phyloP scores from a whole-genome alignment of 2,888 invertebrate species.

The Netelia virgata region DNA sequence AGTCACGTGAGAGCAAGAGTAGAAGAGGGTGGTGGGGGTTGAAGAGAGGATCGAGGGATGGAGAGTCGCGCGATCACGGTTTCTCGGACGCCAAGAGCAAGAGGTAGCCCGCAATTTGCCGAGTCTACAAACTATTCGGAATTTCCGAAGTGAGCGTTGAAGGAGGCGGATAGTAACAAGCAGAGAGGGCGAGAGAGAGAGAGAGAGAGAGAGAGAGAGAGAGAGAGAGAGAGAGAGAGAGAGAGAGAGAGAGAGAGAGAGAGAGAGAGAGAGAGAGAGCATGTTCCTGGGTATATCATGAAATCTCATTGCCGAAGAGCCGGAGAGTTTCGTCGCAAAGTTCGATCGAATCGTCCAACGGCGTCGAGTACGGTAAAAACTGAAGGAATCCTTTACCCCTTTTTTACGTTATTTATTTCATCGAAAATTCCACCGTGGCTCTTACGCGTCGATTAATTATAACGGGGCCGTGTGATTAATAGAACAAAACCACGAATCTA shows the following conservation, averaged over 20 bases:
- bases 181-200: conserved; percentile 5
- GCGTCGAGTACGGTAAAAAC: conserved; percentile 16
- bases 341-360: conserved; percentile 20
- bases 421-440: conserved; percentile 23
- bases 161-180: neutral
- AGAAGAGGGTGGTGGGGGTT: neutral
- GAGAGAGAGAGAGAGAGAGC: conserved; percentile 14
- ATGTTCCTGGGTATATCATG: conserved; percentile 39
- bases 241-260: conserved; percentile 17
- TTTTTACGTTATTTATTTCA: neutral
- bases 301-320: conserved; percentile 37
- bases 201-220: conserved; percentile 9
- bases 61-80: neutral
- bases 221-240: conserved; percentile 17
- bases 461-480: conserved; percentile 43
- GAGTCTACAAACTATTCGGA: conserved; percentile 76
- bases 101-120: conserved; percentile 73
- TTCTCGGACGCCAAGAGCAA: conserved; percentile 29
- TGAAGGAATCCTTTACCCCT: neutral
- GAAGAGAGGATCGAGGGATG: neutral
- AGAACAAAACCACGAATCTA: neutral
- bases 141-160: conserved; percentile 48
- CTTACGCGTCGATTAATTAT: conserved; percentile 39
- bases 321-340: conserved; percentile 21
- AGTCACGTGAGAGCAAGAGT: conserved; percentile 41